Conservation (phyloP, 2,797 vertebrate species). For the Cirrhinus mrigala region DNA sequence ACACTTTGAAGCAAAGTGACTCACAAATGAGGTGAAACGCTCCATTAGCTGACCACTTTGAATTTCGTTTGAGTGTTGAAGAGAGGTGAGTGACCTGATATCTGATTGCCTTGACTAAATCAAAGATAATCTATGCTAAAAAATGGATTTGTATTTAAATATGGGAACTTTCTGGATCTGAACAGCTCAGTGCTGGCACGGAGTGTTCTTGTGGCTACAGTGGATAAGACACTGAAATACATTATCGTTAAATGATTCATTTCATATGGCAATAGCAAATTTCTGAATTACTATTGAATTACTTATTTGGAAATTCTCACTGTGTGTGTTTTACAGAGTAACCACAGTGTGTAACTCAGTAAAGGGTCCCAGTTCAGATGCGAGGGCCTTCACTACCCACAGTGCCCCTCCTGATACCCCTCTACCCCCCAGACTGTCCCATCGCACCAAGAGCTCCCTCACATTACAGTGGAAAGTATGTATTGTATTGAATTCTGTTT, state of each 20-base stretch:
- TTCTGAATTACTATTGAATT: background rate
- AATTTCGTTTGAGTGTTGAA: background rate
- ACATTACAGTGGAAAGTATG: conserved; percentile 89
- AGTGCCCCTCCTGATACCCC: conserved; percentile 86
- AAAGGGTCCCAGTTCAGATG: conserved; percentile 84
- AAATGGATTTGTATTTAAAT: background rate
- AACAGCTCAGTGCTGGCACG: background rate
- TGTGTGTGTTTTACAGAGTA: conserved; percentile 75
- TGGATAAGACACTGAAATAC: background rate
- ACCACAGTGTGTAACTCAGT: conserved; percentile 81
- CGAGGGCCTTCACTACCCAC: conserved; percentile 85
- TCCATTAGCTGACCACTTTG: conserved; percentile 6
- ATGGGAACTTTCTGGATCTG: background rate
- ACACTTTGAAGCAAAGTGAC: background rate
- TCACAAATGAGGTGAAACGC: background rate
- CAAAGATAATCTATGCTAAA: background rate
- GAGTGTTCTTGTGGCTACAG: background rate
- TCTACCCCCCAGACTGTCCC: conserved; percentile 83
- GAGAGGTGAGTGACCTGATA: background rate
- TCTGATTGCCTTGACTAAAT: background rate
- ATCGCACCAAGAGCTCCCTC: conserved; percentile 86
- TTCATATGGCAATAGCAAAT: background rate
- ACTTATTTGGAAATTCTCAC: background rate
- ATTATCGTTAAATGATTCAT: background rate
- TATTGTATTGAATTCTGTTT: background rate